Evolutionary conservation across 1,140 invertebrate genomes (phyloP), one percentile per base, ranked within the genome.

Genomic region (Bombus pascuorum): DNA sequence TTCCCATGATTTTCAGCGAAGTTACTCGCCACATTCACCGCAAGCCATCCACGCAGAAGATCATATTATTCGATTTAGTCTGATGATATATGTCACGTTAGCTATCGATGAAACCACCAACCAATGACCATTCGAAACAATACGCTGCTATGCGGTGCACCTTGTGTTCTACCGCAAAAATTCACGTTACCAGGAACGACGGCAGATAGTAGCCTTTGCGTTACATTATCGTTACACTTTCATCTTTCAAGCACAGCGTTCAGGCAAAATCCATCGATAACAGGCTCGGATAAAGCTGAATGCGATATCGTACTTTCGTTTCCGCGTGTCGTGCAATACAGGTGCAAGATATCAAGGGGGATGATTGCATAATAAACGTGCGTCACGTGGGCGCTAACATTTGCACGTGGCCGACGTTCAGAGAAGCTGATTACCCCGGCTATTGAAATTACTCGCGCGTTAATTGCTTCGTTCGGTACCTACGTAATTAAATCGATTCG

Each of bases 381-480:
- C 57, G 47, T 78, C 75, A 78, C 73, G 73, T 79, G 65, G 53
- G 65, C 28, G n/a, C 6, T 18, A 68, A 81, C 83, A 72, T 73
- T 80, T 81, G 78, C 77, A 73, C 83, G 75, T 83, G 74, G 65
- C 47, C n/a, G 25, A 25, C n/a, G n/a, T 34, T 47, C 77, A 34
- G 77, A 47, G 62, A 66, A 68, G 65, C 47, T 77, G 65, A 83
- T 83, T 76, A 70, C 47, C 22, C 34, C 3, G 65, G 18, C 74
- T 70, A 78, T 78, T 83, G 82, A 83, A 83, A 83, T 83, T 70
- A 78, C 66, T 70, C 66, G 74, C 65, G 74, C 44, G 82, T 83
- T 83, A 83, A 83, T 83, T 83, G 74, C 65, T 70, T 68, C 82
- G 65, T 70, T 83, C 82, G 65, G 37, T 42, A 18, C 10, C 28